These are phyloP conservation scores for Morpho deidamia DNA, from an alignment of 2,888 invertebrate species.

Conservation along the genomic window DNA sequence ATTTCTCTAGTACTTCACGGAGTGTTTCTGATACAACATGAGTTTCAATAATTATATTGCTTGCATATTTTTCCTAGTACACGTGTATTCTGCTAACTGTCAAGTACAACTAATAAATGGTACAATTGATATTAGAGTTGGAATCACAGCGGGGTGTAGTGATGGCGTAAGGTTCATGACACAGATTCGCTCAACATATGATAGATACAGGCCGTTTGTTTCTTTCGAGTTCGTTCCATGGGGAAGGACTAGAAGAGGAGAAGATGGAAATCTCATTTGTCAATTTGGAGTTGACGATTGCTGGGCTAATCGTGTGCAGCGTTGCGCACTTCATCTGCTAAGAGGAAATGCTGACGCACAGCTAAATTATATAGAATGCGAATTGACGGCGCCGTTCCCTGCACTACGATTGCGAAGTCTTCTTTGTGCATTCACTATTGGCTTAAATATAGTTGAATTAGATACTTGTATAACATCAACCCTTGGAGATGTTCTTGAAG, in stretches of 20 bases:
- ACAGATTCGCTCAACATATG: conserved; percentile 44
- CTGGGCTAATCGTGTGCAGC: conserved; percentile 61
- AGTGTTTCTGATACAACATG: background rate
- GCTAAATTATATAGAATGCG: conserved; percentile 59
- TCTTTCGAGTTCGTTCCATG: conserved; percentile 64
- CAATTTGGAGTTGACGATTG: conserved; percentile 53
- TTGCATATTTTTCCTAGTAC: background rate
- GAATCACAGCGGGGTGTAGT: background rate
- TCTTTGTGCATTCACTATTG: conserved; percentile 44
- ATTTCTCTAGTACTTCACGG: background rate
- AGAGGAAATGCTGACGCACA: conserved; percentile 45
- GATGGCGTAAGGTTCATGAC: conserved; percentile 51
- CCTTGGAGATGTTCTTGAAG: conserved; percentile 35
- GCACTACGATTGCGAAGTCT: conserved; percentile 41
- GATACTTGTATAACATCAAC: background rate
- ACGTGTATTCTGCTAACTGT: background rate
- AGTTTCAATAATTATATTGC: background rate
- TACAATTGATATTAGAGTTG: conserved; percentile 1
- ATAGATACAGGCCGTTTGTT: conserved; percentile 45
- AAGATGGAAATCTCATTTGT: conserved; percentile 42
- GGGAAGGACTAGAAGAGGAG: conserved; percentile 49
- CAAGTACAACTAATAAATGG: conserved; percentile 2
- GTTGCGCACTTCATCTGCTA: conserved; percentile 52
- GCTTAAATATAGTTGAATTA: conserved; percentile 36
- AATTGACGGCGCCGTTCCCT: conserved; percentile 45